phyloP scores from a whole-genome alignment of 2,888 invertebrate species.

The Sicus ferrugineus region DNA sequence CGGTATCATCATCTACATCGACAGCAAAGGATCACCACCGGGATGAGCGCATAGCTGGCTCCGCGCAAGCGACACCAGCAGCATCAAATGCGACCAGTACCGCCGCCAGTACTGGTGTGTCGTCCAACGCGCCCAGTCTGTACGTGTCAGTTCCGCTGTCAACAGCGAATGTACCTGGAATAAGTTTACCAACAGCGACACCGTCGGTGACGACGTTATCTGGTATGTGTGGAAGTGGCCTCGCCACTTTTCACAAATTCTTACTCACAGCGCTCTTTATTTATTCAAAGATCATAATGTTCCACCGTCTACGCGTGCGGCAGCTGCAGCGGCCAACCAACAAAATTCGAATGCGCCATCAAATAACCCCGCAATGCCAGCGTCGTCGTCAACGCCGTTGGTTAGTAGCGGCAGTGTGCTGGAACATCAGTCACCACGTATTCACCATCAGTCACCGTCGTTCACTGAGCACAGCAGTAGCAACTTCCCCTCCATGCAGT shows the following conservation, averaged over 20 bases:
- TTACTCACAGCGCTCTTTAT: neutral
- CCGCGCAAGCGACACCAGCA: constrained; percentile 23
- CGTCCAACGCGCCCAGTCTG: constrained; percentile 65
- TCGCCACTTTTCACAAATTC: constrained; percentile 24
- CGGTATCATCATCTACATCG: constrained; percentile 28
- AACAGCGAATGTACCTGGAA: constrained; percentile 65
- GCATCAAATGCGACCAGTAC: constrained; percentile 29
- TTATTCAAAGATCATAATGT: constrained; percentile 42
- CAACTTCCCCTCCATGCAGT: constrained; percentile 29
- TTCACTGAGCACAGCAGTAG: constrained; percentile 36
- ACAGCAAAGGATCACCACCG: constrained; percentile 42
- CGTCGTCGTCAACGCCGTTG: constrained; percentile 17
- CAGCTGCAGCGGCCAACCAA: constrained; percentile 40
- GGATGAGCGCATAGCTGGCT: constrained; percentile 40
- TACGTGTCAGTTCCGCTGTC: constrained; percentile 73
- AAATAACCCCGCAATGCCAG: neutral
- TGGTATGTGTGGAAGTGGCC: neutral
- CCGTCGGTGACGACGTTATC: constrained; percentile 34
- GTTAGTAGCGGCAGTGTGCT: constrained; percentile 30
- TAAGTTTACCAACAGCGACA: constrained; percentile 59
- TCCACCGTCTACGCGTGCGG: constrained; percentile 44
- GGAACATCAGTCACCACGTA: constrained; percentile 51
- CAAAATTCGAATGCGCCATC: constrained; percentile 33
- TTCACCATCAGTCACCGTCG: constrained; percentile 45
- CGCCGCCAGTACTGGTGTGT: constrained; percentile 27